Evolutionary conservation across 2,888 invertebrate genomes (phyloP), one percentile per base, ranked within the genome.

Genomic region (Shargacucullia verbasci): DNA sequence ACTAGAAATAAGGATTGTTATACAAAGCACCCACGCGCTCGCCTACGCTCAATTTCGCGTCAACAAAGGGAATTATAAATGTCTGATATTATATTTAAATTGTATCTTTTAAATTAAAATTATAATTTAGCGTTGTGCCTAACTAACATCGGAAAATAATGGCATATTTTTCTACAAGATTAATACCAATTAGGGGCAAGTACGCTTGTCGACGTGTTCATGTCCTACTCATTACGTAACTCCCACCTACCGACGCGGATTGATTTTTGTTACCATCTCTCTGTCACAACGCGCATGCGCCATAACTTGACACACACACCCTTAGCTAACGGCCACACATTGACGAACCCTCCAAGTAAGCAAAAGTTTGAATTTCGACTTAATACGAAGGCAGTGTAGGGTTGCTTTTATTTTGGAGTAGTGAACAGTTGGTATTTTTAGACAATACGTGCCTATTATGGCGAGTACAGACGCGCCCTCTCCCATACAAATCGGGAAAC

Each of bases 401-500:
- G 78, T 71, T 39, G 13, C 50, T 10, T 57, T 79, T 71, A 2
- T 5, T 11, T 14, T 45, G 27, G 8, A 13, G 45, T 39, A 58
- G 20, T 35, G 25, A 12, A 43, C 52, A 49, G 68, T 79, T 85
- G 85, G 78, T 92, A 93, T 93, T 93, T 93, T 92, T 92, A 94
- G 93, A 92, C 84, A 84, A 87, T 91, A 90, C 89, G 81, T 85
- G 80, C 85, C 85, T 87, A 88, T 87, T 88, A 86, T 80, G 76
- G 83, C 76, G 80, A 82, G 81, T 78, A 85, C 86, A 76, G 88
- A 80, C 87, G 92, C 93, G 92, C 92, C 93, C 92, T 92, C 93
- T 93, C 73, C 82, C 90, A 91, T 91, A 90, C 88, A 89, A 91
- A 88, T 87, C 80, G 87, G 84, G 80, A 92, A 92, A 90, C 89